Conservation (phyloP, 1,140 invertebrate species). For the Achroia grisella region DNA sequence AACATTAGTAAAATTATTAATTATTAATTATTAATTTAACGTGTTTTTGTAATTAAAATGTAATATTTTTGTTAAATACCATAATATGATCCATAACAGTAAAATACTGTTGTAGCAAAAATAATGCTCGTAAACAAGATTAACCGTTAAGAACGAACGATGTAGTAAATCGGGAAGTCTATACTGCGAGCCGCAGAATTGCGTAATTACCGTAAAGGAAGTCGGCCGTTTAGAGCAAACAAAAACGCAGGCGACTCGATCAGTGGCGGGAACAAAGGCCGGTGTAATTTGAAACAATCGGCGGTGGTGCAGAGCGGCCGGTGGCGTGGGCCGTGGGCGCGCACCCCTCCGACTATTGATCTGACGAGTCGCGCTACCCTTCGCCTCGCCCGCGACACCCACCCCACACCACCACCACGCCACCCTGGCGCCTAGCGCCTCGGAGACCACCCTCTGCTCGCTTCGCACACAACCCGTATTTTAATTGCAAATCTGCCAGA, state of each 20-base stretch:
- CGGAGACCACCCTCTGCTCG: conserved; percentile 23
- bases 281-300: conserved; percentile 71
- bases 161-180: conserved; percentile 32
- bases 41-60: too few relatives aligned
- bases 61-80: too few relatives aligned
- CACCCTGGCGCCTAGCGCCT: conserved; percentile 16
- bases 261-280: conserved; percentile 63
- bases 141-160: conserved; percentile 11
- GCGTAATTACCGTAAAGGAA: conserved; percentile 69
- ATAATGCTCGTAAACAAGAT: conserved; percentile 11
- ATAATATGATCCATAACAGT: not conserved
- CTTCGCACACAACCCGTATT: conserved; percentile 56
- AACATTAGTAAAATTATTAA: too few relatives aligned
- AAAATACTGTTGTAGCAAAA: not conserved
- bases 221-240: conserved; percentile 57
- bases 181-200: conserved; percentile 44
- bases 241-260: conserved; percentile 63
- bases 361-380: conserved; percentile 49
- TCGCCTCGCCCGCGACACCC: conserved; percentile 17
- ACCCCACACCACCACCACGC: conserved; percentile 12
- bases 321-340: conserved; percentile 45
- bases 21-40: too few relatives aligned
- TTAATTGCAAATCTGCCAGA: conserved; percentile 72
- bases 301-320: conserved; percentile 43
- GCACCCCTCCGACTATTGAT: conserved; percentile 69